Percentiles rank a stretch among this genome's conserved stretches.
phyloP scores from a whole-genome alignment of 2,888 invertebrate genomes.

The Hypolimnas misippus region DNA sequence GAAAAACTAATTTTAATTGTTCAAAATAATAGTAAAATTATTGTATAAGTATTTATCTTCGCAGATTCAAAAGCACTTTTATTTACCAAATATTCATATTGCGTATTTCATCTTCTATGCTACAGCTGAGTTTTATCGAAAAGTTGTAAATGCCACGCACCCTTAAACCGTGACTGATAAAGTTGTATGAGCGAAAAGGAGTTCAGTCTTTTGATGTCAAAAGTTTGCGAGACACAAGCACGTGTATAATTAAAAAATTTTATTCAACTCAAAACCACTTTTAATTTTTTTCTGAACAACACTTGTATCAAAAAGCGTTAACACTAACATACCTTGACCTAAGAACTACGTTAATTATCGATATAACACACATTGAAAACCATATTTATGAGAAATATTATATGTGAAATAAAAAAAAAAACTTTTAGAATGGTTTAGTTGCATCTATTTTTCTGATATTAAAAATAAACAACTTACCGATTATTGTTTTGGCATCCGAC shows the following conservation, averaged over 20 bases:
- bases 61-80: neutral
- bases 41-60: too few species aligned
- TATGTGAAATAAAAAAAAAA: neutral
- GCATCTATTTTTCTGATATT: too few species aligned
- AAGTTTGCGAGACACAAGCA: neutral
- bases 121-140: neutral
- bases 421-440: neutral
- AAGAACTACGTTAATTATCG: conserved; percentile 27
- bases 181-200: neutral
- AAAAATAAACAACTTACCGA: conserved; percentile 21
- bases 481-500: conserved; percentile 34
- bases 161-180: conserved; percentile 5
- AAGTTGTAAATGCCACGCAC: conserved; percentile 3
- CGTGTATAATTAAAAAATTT: neutral
- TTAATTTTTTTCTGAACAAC: conserved; percentile 1
- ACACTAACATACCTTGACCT: conserved; percentile 37
- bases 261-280: neutral
- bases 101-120: neutral
- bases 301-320: conserved; percentile 29
- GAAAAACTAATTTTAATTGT: too few species aligned
- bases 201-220: conserved; percentile 11
- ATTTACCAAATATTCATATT: neutral
- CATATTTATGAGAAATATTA: neutral
- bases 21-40: too few species aligned
- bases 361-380: neutral